Base-by-base conservation (phyloP, 2,113 vertebrate genomes). In the Grantiella picta region DNA sequence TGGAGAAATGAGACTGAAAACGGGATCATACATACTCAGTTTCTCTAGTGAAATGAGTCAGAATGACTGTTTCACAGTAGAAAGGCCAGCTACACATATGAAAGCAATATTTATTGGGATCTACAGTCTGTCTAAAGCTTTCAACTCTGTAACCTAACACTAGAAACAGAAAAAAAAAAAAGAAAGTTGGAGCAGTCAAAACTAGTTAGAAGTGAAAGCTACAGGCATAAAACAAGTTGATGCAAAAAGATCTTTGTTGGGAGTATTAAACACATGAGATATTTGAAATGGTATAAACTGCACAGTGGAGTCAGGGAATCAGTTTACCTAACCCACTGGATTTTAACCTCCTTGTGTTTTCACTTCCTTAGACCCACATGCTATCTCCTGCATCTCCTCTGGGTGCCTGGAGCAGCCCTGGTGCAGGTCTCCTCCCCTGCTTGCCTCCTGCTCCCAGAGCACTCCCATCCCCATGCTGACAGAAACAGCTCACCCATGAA, bases 1-100 rank as follows among this genome's bases (percentile, higher is more conserved):
- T 81, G 63, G 75, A 92, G 75, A 94, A 93, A 78, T 86, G 54
- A 97, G 31, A 81, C 81, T 91, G 92, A 94, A 93, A 95, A 63
- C 71, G 42, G 66, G 47, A 94, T 91, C 76, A 59, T 89, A 89
- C 40, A 70, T 83, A 84, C 69, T 91, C 61, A 54, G 49, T 83
- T 87, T 82, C 95, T 94, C 53, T 73, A 63, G 77, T 44, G 47
- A 93, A 96, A 50, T 44, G 56, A 73, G 49, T 61, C 81, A 84
- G 60, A 86, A 92, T 90, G 63, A 78, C 60, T 82, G n/a, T 57
- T 95, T 89, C 93, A 95, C 42, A 77, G 47, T 5, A 86, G 42
- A 89, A 85, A 82, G 31, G 52, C 33, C 11, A 72, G n/a, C 2
- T 92, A 75, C 50, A 59, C 64, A 59, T 57, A 68, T 2, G 23